These are phyloP conservation scores for Podilymbus podiceps DNA, from an alignment of 2,113 vertebrate species.

Conservation along the genomic window DNA sequence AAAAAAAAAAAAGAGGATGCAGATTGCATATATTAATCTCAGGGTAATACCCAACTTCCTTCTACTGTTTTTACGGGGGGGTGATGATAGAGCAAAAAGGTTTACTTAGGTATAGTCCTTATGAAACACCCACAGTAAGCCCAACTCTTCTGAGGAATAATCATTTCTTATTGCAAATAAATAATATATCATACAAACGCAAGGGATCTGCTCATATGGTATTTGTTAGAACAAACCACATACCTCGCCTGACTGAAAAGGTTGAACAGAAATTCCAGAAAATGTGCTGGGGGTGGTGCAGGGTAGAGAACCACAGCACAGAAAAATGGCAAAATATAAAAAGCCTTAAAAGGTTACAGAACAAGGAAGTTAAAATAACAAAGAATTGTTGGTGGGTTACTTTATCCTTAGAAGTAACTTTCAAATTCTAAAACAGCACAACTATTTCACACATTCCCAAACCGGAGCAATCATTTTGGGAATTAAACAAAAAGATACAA, in stretches of 20 bases:
- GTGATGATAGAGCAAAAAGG: background rate
- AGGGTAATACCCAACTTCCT: background rate
- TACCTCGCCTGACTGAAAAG: background rate
- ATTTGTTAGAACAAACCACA: background rate
- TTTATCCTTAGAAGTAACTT: background rate
- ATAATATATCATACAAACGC: background rate
- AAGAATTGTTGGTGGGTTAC: background rate
- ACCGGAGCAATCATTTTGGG: background rate
- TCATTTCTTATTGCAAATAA: background rate
- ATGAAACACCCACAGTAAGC: background rate
- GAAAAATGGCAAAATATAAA: background rate
- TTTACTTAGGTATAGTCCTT: background rate
- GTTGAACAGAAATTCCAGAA: background rate
- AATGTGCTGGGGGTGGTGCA: background rate
- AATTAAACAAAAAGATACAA: background rate
- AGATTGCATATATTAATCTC: background rate
- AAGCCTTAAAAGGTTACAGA: background rate
- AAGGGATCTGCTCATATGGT: background rate
- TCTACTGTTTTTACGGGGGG: background rate
- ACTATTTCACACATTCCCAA: background rate
- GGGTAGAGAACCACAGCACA: background rate
- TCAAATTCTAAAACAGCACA: background rate
- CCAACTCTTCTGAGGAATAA: background rate
- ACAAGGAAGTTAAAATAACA: background rate
- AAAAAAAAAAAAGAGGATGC: background rate